These are phyloP conservation scores for Paratilapia polleni DNA, from an alignment of 2,113 vertebrate genomes.

Conservation along the genomic window DNA sequence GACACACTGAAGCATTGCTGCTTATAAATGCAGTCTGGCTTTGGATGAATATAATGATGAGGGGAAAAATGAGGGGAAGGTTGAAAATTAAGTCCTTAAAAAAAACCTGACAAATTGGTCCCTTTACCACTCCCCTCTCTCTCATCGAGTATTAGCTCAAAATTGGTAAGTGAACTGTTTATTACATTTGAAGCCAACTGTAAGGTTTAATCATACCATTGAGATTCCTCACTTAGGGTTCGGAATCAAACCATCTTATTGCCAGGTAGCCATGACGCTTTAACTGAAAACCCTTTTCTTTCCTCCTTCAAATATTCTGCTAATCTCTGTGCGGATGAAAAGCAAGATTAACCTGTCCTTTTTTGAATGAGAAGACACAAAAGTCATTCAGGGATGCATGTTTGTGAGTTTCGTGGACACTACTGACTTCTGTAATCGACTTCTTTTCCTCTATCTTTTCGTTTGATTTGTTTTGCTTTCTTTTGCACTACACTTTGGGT, in stretches of 20 bases:
- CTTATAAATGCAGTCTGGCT: conserved; percentile 63
- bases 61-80: conserved; percentile 39
- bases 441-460: conserved; percentile 68
- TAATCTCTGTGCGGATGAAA: conserved; percentile 70
- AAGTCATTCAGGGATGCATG: conserved; percentile 85
- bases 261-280: conserved; percentile 79
- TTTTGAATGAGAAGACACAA: conserved; percentile 74
- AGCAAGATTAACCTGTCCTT: conserved; percentile 71
- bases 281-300: conserved; percentile 76
- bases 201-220: conserved; percentile 59
- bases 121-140: conserved; percentile 50
- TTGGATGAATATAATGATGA: conserved; percentile 65
- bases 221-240: conserved; percentile 70
- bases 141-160: conserved; percentile 59
- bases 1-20: conserved; percentile 52
- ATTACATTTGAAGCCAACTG: conserved; percentile 53
- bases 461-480: conserved; percentile 78
- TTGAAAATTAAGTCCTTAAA: conserved; percentile 59
- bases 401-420: conserved; percentile 80
- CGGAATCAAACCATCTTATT: conserved; percentile 68
- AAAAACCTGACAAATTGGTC: conserved; percentile 49
- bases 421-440: conserved; percentile 74
- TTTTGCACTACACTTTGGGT: conserved; percentile 84
- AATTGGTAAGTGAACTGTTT: conserved; percentile 68
- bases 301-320: conserved; percentile 72